A percentile compares a stretch with the other conserved stretches of the same genome.
Conservation (phyloP, 1,140 invertebrate species). For the Procambarus clarkii region DNA sequence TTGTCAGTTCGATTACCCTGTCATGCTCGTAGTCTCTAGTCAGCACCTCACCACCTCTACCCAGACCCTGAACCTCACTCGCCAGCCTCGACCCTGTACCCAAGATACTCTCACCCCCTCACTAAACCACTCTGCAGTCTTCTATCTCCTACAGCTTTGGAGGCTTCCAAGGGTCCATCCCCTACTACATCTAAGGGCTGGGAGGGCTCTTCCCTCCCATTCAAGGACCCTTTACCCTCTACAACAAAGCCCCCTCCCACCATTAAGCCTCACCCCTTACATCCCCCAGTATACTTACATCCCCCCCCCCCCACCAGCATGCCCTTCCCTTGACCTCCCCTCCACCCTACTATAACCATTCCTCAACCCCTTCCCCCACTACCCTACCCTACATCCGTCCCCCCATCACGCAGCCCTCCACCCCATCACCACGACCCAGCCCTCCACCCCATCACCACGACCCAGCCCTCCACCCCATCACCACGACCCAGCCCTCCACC, state of each 20-base stretch:
- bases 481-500: too few relatives aligned
- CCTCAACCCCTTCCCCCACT: background rate
- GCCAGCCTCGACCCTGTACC: background rate
- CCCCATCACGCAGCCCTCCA: too few relatives aligned
- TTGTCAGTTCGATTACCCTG: too few relatives aligned
- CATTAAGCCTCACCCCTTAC: background rate
- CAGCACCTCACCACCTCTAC: too few relatives aligned
- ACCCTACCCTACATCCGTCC: background rate
- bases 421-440: too few relatives aligned
- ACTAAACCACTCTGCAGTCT: background rate
- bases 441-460: too few relatives aligned
- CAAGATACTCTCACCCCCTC: background rate
- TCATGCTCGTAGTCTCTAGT: too few relatives aligned
- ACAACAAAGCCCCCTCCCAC: background rate
- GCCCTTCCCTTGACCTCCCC: background rate
- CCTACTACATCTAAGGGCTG: background rate
- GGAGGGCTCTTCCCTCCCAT: too few relatives aligned
- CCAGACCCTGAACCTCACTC: too few relatives aligned
- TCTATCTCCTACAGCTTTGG: background rate
- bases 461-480: too few relatives aligned
- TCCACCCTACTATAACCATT: background rate
- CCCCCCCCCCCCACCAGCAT: background rate
- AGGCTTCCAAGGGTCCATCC: background rate
- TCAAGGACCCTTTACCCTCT: too few relatives aligned
- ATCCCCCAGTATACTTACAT: background rate